These are phyloP conservation scores for Phrixothrix hirtus DNA, from an alignment of 2,888 invertebrate species.

Conservation along the genomic window DNA sequence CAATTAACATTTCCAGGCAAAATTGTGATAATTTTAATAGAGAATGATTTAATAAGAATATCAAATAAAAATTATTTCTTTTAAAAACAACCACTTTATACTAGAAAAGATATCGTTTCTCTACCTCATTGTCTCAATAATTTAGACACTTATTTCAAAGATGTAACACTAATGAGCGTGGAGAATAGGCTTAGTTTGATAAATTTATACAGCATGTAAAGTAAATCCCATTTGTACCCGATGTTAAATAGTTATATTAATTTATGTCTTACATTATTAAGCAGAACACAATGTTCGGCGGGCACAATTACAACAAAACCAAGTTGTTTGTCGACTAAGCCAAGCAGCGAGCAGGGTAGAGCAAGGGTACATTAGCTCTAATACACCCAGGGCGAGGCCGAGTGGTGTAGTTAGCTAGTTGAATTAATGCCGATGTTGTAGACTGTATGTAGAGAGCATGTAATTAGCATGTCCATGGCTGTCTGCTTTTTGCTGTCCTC, in stretches of 20 bases:
- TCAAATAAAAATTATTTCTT: no score
- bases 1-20: no score
- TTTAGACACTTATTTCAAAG: slow-evolving; percentile 28
- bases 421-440: slow-evolving; percentile 57
- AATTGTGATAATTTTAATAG: no score
- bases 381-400: slow-evolving; percentile 52
- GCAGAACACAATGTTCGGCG: slow-evolving; percentile 52
- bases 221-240: slow-evolving; percentile 48
- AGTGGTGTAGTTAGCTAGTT: slow-evolving; percentile 53
- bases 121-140: slow-evolving; percentile 19
- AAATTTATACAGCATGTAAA: slow-evolving; percentile 50
- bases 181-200: slow-evolving; percentile 37
- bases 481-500: slow-evolving; percentile 55
- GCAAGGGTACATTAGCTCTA: slow-evolving; percentile 51
- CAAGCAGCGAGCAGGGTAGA: slow-evolving; percentile 43
- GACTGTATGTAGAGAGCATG: slow-evolving; percentile 57
- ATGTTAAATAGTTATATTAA: slow-evolving; percentile 55
- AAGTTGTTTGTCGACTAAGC: slow-evolving; percentile 55
- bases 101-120: slow-evolving; percentile 4
- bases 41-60: no score
- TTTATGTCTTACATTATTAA: slow-evolving; percentile 56
- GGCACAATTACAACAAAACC: slow-evolving; percentile 55
- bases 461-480: slow-evolving; percentile 58
- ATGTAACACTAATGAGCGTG: slow-evolving; percentile 29
- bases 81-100: no score